Conservation (phyloP, 1,140 invertebrate genomes). For the Camponotus pennsylvanicus region DNA sequence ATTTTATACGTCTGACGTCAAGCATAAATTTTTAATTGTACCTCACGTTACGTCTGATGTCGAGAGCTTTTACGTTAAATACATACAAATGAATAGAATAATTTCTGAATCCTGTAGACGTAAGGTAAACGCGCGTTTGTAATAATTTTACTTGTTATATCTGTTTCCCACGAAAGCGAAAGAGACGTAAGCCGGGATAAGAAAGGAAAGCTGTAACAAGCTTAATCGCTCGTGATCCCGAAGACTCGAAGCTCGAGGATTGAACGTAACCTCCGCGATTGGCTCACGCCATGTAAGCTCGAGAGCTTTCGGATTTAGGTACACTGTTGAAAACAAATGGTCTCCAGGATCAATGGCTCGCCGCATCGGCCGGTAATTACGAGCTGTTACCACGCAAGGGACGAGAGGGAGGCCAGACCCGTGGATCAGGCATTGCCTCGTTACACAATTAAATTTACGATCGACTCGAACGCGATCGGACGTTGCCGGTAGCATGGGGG, state of each 20-base stretch:
- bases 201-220: constrained; percentile 39
- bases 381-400: constrained; percentile 71
- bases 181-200: constrained; percentile 2
- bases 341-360: constrained; percentile 67
- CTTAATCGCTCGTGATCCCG: constrained; percentile 51
- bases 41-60: neutral
- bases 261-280: constrained; percentile 54
- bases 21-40: too few relatives aligned
- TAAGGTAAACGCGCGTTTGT: neutral
- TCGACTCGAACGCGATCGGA: constrained; percentile 78
- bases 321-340: constrained; percentile 67
- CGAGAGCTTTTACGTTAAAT: neutral
- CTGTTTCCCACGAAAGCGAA: neutral
- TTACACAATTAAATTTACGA: constrained; percentile 84
- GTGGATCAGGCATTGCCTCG: constrained; percentile 77
- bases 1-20: neutral
- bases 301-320: constrained; percentile 61
- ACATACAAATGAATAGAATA: neutral
- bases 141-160: neutral
- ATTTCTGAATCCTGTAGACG: neutral
- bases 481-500: constrained; percentile 68
- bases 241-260: constrained; percentile 56
- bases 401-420: constrained; percentile 13
- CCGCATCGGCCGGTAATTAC: constrained; percentile 72
- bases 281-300: constrained; percentile 43